Base-by-base conservation (phyloP, 1,140 invertebrate genomes). In the Cryptotermes secundus region DNA sequence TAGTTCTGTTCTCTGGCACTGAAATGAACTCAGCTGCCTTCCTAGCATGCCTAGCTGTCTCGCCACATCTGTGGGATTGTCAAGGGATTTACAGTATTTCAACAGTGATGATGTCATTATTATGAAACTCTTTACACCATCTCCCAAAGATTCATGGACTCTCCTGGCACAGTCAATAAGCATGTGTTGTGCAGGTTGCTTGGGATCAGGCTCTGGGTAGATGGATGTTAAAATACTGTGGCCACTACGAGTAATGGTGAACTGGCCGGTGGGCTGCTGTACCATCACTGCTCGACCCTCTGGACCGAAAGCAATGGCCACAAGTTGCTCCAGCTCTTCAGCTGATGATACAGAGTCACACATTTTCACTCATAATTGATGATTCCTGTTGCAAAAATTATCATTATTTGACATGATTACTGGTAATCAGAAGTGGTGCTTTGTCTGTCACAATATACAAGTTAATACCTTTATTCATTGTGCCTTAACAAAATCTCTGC, bases 71-170 rank as follows among this genome's bases (percentile, higher is more conserved):
- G 22, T 24, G 14, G 83, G 83, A 16, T 59, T 38, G 34, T 24
- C 65, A 31, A 65, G 19, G 83, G 36, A 35, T 34, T 26, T 1
- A 31, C 83, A 83, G 16, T 79, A 34, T 7, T n/a, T 59, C 26
- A 83, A 36, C 3, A 83, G 24, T 36, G 83, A 42, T 34, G 83
- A 65, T 24, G 72, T 79, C 34, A 72, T 36, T 19, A 84, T 53
- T n/a, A 81, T 34, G n/a, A 84, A 84, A 59, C 80, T 59, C 45
- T 84, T 84, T 19, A 84, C 84, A 26, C 84, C 84, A 82, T 84
- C 84, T 31, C 84, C 84, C 35, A 53, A 34, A 3, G 34, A 36
- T 82, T 84, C 42, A n/a, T 82, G 45, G 14, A 84, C 9, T 34
- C 53, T 42, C 19, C 42, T 38, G 24, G 80, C 80, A 53, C 14